phyloP scores from a whole-genome alignment of 2,113 vertebrate species.

The Epinephelus cyanopodus region DNA sequence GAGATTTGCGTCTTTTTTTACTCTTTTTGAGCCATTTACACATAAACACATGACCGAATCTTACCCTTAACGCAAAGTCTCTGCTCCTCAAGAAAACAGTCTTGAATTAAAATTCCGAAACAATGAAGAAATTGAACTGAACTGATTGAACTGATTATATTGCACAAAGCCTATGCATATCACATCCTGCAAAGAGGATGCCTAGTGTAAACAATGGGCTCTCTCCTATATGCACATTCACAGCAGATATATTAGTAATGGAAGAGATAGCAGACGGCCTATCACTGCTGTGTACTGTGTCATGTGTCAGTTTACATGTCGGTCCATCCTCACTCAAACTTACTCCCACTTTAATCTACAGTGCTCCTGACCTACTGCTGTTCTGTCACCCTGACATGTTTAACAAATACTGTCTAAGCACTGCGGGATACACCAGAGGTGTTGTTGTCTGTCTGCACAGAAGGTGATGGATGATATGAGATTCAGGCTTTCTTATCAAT shows the following conservation, averaged over 20 bases:
- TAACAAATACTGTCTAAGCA: constrained; percentile 92
- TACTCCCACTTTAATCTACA: constrained; percentile 78
- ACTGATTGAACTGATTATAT: constrained; percentile 25
- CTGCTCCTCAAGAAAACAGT: neutral
- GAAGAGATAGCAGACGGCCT: constrained; percentile 60
- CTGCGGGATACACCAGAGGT: constrained; percentile 84
- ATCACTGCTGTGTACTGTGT: constrained; percentile 61
- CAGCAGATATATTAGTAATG: constrained; percentile 56
- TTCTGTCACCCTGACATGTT: constrained; percentile 96
- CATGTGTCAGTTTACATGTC: constrained; percentile 75
- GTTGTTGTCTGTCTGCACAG: constrained; percentile 66
- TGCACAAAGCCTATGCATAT: constrained; percentile 10
- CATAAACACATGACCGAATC: neutral
- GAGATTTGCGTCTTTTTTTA: neutral
- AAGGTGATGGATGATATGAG: constrained; percentile 70
- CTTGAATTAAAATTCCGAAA: neutral
- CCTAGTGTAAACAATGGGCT: constrained; percentile 52
- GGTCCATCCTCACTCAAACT: constrained; percentile 74
- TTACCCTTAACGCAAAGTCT: neutral
- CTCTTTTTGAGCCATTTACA: neutral
- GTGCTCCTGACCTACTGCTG: constrained; percentile 91
- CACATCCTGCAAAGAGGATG: constrained; percentile 34
- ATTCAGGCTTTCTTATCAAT: constrained; percentile 64
- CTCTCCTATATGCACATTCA: constrained; percentile 35
- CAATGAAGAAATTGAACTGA: neutral